These are phyloP conservation scores for Karalla daura DNA, from an alignment of 2,797 vertebrate genomes.

Conservation along the genomic window DNA sequence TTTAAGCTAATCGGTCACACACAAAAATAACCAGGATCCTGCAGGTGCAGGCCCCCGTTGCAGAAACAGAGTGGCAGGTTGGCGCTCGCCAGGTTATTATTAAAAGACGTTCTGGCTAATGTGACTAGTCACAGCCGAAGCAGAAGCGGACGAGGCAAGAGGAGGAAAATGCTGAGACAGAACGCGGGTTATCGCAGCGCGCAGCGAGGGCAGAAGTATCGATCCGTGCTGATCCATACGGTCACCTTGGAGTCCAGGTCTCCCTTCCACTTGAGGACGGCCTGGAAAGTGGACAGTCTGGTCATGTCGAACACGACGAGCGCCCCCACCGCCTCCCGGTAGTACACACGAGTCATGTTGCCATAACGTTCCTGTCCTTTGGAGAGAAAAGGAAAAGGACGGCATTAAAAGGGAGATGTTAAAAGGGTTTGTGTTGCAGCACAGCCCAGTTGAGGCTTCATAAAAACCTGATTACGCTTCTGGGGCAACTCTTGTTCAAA, in stretches of 20 bases:
- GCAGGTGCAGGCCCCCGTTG: too few species aligned
- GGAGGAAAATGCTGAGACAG: background rate
- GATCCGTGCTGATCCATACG: too few species aligned
- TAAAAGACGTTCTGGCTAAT: background rate
- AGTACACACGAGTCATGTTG: conserved; percentile 89
- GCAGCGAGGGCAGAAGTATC: too few species aligned
- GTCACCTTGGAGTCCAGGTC: conserved; percentile 86
- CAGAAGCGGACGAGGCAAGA: conserved; percentile 23
- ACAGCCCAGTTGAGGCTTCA: background rate
- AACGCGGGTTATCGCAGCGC: too few species aligned
- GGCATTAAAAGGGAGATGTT: too few species aligned
- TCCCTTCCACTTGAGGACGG: conserved; percentile 86
- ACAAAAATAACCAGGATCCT: too few species aligned
- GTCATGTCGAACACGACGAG: conserved; percentile 88
- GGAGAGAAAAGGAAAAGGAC: background rate
- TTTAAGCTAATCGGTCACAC: too few species aligned
- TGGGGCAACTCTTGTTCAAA: background rate
- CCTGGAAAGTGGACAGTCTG: conserved; percentile 84
- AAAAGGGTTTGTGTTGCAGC: too few species aligned
- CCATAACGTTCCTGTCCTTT: conserved; percentile 88
- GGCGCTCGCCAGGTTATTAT: too few species aligned
- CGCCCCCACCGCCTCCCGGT: conserved; percentile 85
- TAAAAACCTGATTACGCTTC: background rate
- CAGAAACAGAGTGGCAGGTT: too few species aligned
- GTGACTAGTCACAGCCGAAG: background rate